Conservation (phyloP, 2,888 invertebrate genomes). For the Conchocele bisecta region DNA sequence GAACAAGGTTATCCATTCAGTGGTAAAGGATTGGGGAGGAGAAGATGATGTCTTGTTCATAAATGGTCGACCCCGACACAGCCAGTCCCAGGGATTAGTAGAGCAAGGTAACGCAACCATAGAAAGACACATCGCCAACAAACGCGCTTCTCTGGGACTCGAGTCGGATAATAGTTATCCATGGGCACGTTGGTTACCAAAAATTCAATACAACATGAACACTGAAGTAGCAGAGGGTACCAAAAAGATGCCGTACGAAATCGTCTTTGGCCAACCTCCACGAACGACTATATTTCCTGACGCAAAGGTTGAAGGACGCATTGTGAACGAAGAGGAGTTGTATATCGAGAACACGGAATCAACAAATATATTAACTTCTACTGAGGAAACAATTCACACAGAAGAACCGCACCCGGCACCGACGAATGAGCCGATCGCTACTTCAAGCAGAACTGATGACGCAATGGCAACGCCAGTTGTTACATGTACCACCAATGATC, state of each 20-base stretch:
- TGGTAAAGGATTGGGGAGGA: constrained; percentile 22
- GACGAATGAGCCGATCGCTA: too few species aligned
- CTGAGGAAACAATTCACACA: too few species aligned
- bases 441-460: too few species aligned
- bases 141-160: neutral
- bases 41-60: constrained; percentile 3
- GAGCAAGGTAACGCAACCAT: constrained; percentile 26
- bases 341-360: too few species aligned
- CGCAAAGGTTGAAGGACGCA: neutral
- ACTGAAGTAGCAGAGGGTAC: constrained; percentile 7
- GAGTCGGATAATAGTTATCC: neutral
- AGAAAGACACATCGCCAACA: constrained; percentile 16
- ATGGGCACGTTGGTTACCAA: constrained; percentile 8
- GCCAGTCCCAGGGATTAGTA: constrained; percentile 36
- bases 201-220: constrained; percentile 16
- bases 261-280: constrained; percentile 18
- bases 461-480: too few species aligned
- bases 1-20: constrained; percentile 22
- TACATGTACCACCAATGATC: too few species aligned
- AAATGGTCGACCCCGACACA: constrained; percentile 33
- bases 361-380: too few species aligned
- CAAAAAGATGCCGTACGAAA: constrained; percentile 14
- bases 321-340: constrained; percentile 4
- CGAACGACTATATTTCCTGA: constrained; percentile 3
- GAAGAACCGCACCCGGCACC: too few species aligned